phyloP scores from a whole-genome alignment of 2,888 invertebrate genomes.

The Thymelicus acteon region DNA sequence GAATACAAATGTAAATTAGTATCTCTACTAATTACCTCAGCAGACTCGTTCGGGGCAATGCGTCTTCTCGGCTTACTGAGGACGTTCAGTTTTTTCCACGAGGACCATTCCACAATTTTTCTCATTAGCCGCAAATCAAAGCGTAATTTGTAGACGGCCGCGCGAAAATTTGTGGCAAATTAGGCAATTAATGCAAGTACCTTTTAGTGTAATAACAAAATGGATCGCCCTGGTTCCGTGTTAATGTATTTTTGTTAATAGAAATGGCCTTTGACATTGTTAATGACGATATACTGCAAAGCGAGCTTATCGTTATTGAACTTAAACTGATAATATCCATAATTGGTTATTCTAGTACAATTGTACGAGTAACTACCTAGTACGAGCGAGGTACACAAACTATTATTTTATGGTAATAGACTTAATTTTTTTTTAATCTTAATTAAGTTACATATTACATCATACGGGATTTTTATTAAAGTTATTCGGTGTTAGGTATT shows the following conservation, averaged over 20 bases:
- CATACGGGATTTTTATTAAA: too few relatives aligned
- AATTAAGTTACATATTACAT: too few relatives aligned
- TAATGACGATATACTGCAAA: conserved; percentile 9
- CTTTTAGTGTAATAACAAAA: conserved; percentile 38
- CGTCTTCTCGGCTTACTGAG: conserved; percentile 81
- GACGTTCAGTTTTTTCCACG: conserved; percentile 74
- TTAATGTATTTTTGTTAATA: conserved; percentile 35
- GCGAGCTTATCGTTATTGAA: background rate
- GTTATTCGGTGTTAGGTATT: too few relatives aligned
- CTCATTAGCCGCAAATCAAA: conserved; percentile 70
- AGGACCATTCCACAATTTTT: conserved; percentile 74
- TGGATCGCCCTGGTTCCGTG: conserved; percentile 28
- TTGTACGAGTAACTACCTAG: too few relatives aligned
- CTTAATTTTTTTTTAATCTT: too few relatives aligned
- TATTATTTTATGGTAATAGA: too few relatives aligned
- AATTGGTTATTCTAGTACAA: too few relatives aligned
- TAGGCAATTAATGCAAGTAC: conserved; percentile 39
- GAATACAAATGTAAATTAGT: conserved; percentile 86
- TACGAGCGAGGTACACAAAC: too few relatives aligned
- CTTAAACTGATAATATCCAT: background rate
- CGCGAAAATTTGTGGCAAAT: conserved; percentile 40
- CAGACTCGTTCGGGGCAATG: conserved; percentile 81
- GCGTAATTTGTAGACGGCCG: conserved; percentile 56
- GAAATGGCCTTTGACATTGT: conserved; percentile 20
- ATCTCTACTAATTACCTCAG: conserved; percentile 83